A percentile compares a stretch with the other conserved stretches of the same genome.
These are phyloP conservation scores for Papilio elwesi DNA, from an alignment of 2,888 invertebrate genomes.

Conservation along the genomic window DNA sequence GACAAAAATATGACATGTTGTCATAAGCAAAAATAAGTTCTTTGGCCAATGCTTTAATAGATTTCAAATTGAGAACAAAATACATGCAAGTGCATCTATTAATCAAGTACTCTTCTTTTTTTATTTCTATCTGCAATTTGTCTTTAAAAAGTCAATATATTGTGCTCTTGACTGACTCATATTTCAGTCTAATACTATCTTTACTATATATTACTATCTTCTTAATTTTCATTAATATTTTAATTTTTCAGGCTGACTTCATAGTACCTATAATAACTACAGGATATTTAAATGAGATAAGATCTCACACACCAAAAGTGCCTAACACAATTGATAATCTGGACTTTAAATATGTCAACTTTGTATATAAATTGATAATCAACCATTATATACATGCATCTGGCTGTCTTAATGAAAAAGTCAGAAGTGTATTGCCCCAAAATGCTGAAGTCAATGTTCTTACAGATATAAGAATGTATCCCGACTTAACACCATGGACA, in stretches of 20 bases:
- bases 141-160: too few species aligned
- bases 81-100: too few species aligned
- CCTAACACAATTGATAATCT: constrained; percentile 74
- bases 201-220: too few species aligned
- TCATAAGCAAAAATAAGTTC: too few species aligned
- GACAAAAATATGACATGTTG: too few species aligned
- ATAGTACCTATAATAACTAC: constrained; percentile 82
- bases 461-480: constrained; percentile 68
- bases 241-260: constrained; percentile 78
- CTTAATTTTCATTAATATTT: not conserved
- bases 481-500: constrained; percentile 79
- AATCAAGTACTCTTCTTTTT: too few species aligned
- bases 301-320: constrained; percentile 60
- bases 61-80: too few species aligned
- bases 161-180: too few species aligned
- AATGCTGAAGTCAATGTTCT: constrained; percentile 65
- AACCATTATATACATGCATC: constrained; percentile 76
- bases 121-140: too few species aligned
- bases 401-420: constrained; percentile 78
- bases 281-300: constrained; percentile 78
- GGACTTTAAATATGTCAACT: constrained; percentile 78
- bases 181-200: too few species aligned
- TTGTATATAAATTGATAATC: constrained; percentile 76
- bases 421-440: constrained; percentile 75
- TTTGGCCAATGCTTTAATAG: too few species aligned